Evolutionary conservation across 2,888 invertebrate genomes (phyloP), one percentile per base, ranked within the genome.

Genomic region (Argyresthia goedartella): DNA sequence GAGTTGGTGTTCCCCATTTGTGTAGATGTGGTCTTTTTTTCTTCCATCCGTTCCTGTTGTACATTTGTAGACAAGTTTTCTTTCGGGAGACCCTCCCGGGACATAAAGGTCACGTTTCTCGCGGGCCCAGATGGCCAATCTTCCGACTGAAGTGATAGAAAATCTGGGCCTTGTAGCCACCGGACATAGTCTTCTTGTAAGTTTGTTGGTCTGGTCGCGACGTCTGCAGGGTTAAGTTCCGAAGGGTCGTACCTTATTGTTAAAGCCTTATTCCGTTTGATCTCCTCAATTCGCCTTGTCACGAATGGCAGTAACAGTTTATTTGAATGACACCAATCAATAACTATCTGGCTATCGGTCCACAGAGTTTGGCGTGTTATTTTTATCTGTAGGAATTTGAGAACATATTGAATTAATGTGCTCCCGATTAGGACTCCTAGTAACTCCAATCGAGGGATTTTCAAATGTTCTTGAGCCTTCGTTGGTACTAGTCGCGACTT

Each of bases 291-390:
- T 36, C 36, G 7, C 8, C 36, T 8, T 9, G 42, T n/a, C 13
- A 42, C 42, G 13, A 42, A 42, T 9, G 42, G 42, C 4, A n/a
- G 42, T 4, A 42, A n/a, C 6, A 42, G 42, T 42, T 42, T 42
- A 4, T 42, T n/a, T 7, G 42, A 25, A 16, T 25, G 9, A 4
- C 4, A 46, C 16, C 46, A 46, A 11, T n/a, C n/a, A 10, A 42
- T 6, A 4, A 42, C 51, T 2, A 54, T 52, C n/a, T 52, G 36
- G 14, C 54, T 54, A 16, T 54, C 52, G 0, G 51, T 54, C 54
- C 49, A 49, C 4, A 49, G 15, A 10, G 9, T 4, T 15, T 49
- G 39, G 3, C 1, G 1, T 2, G 16, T 1, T 1, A 49, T 25
- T 15, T 36, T 7, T 11, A 39, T 1, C 6, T 8, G 1, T 11